Percentiles rank a stretch among this genome's conserved stretches.
Evolutionary conservation across 2,797 vertebrate species (phyloP).

Genomic region (Prunella strophiata): DNA sequence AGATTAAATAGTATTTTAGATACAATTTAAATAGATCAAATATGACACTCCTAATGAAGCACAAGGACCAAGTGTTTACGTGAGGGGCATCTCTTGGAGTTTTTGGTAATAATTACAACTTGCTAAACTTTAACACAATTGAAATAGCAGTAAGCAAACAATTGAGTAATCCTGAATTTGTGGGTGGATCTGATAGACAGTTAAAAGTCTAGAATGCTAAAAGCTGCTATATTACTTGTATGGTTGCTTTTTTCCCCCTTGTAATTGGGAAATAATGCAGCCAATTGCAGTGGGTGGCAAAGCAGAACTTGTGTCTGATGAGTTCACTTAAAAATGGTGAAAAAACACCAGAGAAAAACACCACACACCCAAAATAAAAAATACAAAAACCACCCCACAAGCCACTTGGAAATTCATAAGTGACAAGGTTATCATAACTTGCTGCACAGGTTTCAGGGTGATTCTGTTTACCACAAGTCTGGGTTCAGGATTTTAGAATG

Average conservation of each 20-base stretch:
- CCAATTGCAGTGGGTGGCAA: conserved; percentile 4
- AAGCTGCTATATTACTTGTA: neutral
- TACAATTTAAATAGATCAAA: neutral
- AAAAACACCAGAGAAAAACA: neutral
- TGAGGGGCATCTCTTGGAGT: neutral
- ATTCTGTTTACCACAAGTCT: neutral
- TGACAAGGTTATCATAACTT: conserved; percentile 40
- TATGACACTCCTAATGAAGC: neutral
- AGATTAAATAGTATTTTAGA: neutral
- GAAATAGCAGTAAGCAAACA: conserved; percentile 20
- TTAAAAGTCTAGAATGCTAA: conserved; percentile 1
- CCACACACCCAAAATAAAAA: neutral
- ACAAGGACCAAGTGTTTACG: neutral
- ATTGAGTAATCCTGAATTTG: conserved; percentile 23
- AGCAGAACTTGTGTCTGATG: neutral
- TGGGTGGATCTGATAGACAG: conserved; percentile 24
- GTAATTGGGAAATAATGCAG: conserved; percentile 19
- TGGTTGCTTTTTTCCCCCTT: neutral
- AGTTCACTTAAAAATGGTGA: neutral
- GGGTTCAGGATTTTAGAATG: neutral
- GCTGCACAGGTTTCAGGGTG: conserved; percentile 42
- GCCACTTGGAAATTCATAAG: neutral
- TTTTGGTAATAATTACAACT: neutral
- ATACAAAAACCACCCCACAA: neutral
- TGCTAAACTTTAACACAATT: conserved; percentile 27